Evolutionary conservation across 2,888 invertebrate genomes (phyloP).

Genomic region (Leptopilina myrica): DNA sequence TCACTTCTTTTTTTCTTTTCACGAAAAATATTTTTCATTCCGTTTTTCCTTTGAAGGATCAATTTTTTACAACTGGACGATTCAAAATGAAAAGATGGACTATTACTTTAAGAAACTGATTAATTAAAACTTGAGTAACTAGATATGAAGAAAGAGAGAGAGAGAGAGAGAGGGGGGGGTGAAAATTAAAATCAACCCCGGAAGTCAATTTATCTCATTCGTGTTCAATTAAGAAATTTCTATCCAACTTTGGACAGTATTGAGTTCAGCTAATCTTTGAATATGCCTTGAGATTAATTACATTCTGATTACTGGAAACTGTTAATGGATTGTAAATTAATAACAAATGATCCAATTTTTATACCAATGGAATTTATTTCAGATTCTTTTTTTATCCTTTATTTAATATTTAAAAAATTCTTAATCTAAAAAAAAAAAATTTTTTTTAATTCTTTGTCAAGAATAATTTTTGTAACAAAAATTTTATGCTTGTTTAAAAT

Average conservation of each 20-base stretch:
- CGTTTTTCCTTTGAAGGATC: background rate
- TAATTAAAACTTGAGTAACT: conserved; percentile 21
- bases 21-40: background rate
- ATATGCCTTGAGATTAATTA: background rate
- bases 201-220: conserved; percentile 26
- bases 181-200: conserved; percentile 19
- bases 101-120: conserved; percentile 15
- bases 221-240: background rate
- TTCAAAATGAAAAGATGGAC: background rate
- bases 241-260: background rate
- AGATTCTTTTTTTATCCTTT: too few species aligned
- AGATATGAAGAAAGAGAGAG: background rate
- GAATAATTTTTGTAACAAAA: background rate
- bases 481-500: conserved; percentile 12
- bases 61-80: background rate
- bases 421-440: too few species aligned
- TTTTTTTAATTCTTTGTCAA: background rate
- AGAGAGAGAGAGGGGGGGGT: too few species aligned
- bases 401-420: background rate
- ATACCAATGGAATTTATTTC: too few species aligned
- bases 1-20: background rate
- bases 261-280: background rate
- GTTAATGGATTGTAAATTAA: too few species aligned
- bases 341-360: too few species aligned
- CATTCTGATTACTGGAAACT: background rate